phyloP scores from a whole-genome alignment of 2,797 vertebrate genomes.

The Salarias fasciatus region DNA sequence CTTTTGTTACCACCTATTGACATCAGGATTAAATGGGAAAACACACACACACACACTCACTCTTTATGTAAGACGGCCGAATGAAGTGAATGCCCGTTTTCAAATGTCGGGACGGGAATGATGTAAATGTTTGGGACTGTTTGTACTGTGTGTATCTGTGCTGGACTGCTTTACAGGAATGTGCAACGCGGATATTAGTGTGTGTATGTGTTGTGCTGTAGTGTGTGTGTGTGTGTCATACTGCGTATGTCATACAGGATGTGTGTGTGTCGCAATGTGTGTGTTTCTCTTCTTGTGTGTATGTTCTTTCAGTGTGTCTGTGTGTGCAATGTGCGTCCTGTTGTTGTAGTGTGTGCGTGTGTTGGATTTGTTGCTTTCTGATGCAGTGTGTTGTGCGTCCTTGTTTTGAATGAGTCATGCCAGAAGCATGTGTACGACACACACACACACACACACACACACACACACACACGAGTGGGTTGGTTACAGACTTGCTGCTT shows the following conservation, averaged over 20 bases:
- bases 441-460: slow-evolving; percentile 15
- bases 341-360: slow-evolving; percentile 36
- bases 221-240: background rate
- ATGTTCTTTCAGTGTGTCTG: slow-evolving; percentile 8
- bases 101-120: background rate
- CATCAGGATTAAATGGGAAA: slow-evolving; percentile 35
- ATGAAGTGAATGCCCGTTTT: slow-evolving; percentile 46
- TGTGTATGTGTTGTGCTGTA: no score
- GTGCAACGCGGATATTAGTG: no score
- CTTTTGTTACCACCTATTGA: background rate
- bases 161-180: no score
- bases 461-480: slow-evolving; percentile 48
- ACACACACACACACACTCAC: slow-evolving; percentile 19
- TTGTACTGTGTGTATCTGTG: no score
- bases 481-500: slow-evolving; percentile 68
- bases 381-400: slow-evolving; percentile 50
- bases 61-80: slow-evolving; percentile 62
- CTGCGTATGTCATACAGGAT: no score
- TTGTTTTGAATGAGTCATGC: slow-evolving; percentile 68
- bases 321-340: slow-evolving; percentile 25
- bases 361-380: slow-evolving; percentile 49
- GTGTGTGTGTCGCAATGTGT: no score
- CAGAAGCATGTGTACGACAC: slow-evolving; percentile 37
- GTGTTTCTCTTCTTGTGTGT: background rate
- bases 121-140: no score